A percentile compares a stretch with the other conserved stretches of the same genome.
Conservation (phyloP, 2,888 invertebrate genomes). For the Conops quadrifasciatus region DNA sequence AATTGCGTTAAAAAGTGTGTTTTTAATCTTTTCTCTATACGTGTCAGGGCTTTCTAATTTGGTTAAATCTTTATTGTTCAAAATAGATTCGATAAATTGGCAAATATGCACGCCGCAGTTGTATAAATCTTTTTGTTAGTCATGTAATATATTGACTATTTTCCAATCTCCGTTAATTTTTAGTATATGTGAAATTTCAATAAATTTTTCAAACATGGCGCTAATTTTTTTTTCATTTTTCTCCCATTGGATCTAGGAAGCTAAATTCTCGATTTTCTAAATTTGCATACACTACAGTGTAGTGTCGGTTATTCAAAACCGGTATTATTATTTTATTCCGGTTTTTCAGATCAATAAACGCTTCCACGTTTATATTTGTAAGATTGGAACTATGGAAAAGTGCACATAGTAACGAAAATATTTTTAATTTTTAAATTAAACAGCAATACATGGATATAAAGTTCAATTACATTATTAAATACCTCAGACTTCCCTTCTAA, state of each 20-base stretch:
- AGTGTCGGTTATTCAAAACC: not conserved
- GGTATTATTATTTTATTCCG: not conserved
- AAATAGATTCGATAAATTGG: constrained; percentile 8
- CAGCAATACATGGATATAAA: not conserved
- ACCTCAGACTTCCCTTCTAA: not conserved
- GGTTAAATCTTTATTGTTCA: not conserved
- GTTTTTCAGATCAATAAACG: not conserved
- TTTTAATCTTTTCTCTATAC: constrained; percentile 1
- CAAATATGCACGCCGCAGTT: constrained; percentile 14
- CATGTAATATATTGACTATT: not conserved
- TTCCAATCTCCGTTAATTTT: constrained; percentile 3
- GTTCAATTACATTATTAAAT: constrained; percentile 7
- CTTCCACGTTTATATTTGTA: not conserved
- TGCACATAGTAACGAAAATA: constrained; percentile 3
- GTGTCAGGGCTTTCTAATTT: not conserved
- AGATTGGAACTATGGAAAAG: not conserved
- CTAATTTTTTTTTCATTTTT: not conserved
- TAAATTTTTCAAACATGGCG: not conserved
- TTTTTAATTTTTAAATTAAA: not conserved
- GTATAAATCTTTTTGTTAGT: not conserved
- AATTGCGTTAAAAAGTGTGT: not conserved
- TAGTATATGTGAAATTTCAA: not conserved
- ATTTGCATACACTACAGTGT: not conserved
- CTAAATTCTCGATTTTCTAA: not conserved
- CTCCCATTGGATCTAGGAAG: constrained; percentile 5